Base-by-base conservation (phyloP, 2,113 vertebrate genomes). In the Ramphastos sulfuratus region DNA sequence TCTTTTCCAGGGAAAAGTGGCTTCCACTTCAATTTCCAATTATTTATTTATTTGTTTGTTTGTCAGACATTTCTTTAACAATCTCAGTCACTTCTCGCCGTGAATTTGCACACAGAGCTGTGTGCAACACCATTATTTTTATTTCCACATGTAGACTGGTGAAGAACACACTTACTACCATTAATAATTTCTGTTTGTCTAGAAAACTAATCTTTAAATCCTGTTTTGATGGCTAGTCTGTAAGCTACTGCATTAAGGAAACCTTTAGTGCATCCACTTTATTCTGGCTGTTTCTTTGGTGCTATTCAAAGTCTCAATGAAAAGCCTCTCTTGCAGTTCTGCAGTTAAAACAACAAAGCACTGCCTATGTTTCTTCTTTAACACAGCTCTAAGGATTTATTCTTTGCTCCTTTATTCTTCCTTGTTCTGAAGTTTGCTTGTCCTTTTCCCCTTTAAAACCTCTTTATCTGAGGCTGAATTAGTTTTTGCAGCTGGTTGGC, bases 391-490 rank as follows among this genome's bases (percentile, higher is more conserved):
- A 67, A 96, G 90, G 92, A 95, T 96, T 95, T 95, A 93, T 91
- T 94, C 77, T 91, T 95, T 93, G 56, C 85, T 90, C 60, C 93
- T 95, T 93, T 92, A 64, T 91, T 93, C 86, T 96, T 87, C 46
- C 59, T 84, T 96, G 96, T 97, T 91, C 85, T 92, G 78, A 87
- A 91, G 79, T 96, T 96, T 95, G 67, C 78, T 87, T 97, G 89
- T 94, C 93, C 91, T 95, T 91, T 80, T 94, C 69, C 66, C 94
- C 95, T 94, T 92, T 96, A 96, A 96, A 96, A 93, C 97, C 97
- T 96, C 85, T 92, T 93, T 78, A 96, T 97, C 87, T 97, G 93
- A 96, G 96, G 85, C 96, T 97, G 92, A 97, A 91, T 95, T 89
- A 92, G 82, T 91, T 96, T 92, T 97, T 3, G 39, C 93, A 96